Evolutionary conservation across 2,113 vertebrate genomes (phyloP), one percentile per base, ranked within the genome.

Genomic region (Lepisosteus osseus): DNA sequence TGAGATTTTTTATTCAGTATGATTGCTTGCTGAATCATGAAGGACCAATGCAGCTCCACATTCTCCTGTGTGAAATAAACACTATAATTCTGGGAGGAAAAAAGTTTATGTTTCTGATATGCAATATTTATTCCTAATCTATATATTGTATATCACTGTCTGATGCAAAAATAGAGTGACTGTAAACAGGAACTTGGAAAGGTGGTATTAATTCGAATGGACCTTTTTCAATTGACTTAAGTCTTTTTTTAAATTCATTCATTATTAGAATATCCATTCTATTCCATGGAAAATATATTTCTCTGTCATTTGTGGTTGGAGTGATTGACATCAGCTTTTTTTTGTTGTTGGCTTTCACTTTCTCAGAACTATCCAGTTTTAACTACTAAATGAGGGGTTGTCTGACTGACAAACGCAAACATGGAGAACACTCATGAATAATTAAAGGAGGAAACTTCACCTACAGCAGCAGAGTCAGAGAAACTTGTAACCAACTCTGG

Each of bases 381-480:
- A 61, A 12, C 45, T 71, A 59, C 56, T 66, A 67, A 45, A 15
- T 70, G 54, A 70, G 57, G 57, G 61, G 70, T 14, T 64, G n/a
- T 13, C 5, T 44, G 45, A 64, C 14, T 64, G 70, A 64, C 70
- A 71, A 54, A 44, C 47, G 54, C 43, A 72, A 72, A 72, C 61
- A 72, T 62, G 13, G 56, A 65, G 40, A n/a, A 47, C 43, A 9
- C 11, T 40, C 54, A 51, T 70, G 40, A 72, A 72, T 65, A 55
- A 45, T 72, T 72, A 59, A 67, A 57, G 12, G 41, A n/a, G n/a
- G 65, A 54, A 75, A 7, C 11, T 63, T 7, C 41, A 61, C 43
- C 51, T 45, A 57, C n/a, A 14, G 40, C 68, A 75, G 55, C 29
- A 17, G 55, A 59, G 45, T 12, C 57, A 13, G 56, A 66, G 47